Conservation (phyloP, 2,797 vertebrate species). For the Notamacropus eugenii region DNA sequence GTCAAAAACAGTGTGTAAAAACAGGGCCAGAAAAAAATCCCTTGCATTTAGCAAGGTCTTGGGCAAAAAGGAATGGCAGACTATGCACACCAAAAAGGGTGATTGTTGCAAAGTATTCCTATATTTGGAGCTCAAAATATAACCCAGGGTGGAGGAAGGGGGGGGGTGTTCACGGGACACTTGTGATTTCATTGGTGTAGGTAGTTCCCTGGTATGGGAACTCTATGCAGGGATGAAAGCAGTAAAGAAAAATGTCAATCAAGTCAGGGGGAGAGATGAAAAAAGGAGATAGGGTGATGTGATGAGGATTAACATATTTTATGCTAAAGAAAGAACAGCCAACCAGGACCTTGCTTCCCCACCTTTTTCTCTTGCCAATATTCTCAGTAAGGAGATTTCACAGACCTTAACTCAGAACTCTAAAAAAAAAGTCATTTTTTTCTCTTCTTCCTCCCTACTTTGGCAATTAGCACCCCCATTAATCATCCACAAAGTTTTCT, state of each 20-base stretch:
- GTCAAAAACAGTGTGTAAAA: background rate
- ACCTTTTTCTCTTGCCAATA: background rate
- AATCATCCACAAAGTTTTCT: background rate
- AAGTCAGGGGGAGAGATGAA: too few relatives aligned
- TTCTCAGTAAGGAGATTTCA: background rate
- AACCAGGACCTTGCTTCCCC: too few relatives aligned
- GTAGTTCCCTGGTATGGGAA: background rate
- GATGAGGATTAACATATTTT: background rate
- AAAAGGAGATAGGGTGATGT: background rate
- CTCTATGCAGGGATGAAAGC: background rate
- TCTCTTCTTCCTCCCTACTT: background rate
- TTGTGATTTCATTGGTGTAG: background rate
- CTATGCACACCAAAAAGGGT: background rate
- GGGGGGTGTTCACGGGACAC: fast-evolving
- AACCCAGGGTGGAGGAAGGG: background rate
- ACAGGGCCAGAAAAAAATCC: background rate
- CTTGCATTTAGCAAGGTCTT: background rate
- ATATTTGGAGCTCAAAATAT: background rate
- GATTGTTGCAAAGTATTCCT: background rate
- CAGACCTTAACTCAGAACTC: background rate
- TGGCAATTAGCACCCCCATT: background rate
- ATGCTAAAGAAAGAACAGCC: background rate
- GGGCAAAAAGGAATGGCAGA: background rate
- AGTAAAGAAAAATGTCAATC: background rate
- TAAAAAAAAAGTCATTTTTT: background rate